These are phyloP conservation scores for Eulimnadia texana DNA, from an alignment of 1,140 invertebrate genomes.

Conservation along the genomic window DNA sequence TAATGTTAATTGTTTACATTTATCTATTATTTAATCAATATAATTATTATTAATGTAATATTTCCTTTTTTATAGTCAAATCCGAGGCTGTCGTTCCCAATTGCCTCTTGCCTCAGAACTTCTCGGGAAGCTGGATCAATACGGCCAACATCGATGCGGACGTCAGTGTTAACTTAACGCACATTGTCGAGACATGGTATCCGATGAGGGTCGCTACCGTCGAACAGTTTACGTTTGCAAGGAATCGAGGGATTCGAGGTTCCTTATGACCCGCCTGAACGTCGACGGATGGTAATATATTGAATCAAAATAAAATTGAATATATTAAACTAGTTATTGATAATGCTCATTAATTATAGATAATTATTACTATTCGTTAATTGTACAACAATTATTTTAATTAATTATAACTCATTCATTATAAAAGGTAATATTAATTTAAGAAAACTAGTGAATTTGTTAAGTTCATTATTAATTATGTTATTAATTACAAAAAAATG, in stretches of 20 bases:
- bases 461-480: too few relatives aligned
- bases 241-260: conserved; percentile 67
- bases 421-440: too few relatives aligned
- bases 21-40: not conserved
- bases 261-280: conserved; percentile 89
- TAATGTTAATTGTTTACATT: too few relatives aligned
- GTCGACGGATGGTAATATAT: conserved; percentile 76
- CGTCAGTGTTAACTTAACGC: conserved; percentile 85
- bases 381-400: too few relatives aligned
- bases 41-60: not conserved
- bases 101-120: conserved; percentile 83
- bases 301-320: not conserved
- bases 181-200: conserved; percentile 87
- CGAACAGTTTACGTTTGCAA: conserved; percentile 88
- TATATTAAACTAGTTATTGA: not conserved
- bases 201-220: conserved; percentile 78
- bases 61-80: conserved; percentile 41
- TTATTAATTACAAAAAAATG: too few relatives aligned
- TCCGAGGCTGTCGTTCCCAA: conserved; percentile 74
- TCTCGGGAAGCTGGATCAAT: conserved; percentile 89
- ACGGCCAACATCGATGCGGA: conserved; percentile 91
- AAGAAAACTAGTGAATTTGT: too few relatives aligned
- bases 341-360: not conserved
- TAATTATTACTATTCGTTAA: not conserved
- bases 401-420: too few relatives aligned